A percentile compares a stretch with the other conserved stretches of the same genome.
phyloP scores from a whole-genome alignment of 1,140 invertebrate species.

The Nasonia giraulti region DNA sequence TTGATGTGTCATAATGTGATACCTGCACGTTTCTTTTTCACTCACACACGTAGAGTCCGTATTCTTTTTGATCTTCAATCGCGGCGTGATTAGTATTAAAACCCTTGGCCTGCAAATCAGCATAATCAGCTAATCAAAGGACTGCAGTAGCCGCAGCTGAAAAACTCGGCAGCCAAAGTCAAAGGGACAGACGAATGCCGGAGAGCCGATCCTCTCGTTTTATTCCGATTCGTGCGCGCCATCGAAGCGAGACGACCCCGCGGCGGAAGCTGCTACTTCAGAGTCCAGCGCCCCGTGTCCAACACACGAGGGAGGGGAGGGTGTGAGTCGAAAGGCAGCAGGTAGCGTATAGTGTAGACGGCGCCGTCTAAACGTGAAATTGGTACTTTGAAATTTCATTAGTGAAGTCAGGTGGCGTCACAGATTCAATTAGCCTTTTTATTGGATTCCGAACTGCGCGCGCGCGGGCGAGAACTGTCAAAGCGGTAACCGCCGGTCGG shows the following conservation, averaged over 20 bases:
- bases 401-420: conserved; percentile 74
- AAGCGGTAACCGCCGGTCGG: conserved; percentile 58
- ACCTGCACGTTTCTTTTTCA: not conserved
- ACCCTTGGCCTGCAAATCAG: too few relatives aligned
- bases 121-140: too few relatives aligned
- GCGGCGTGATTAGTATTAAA: too few relatives aligned
- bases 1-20: not conserved
- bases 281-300: conserved; percentile 22
- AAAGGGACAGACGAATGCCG: not conserved
- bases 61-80: too few relatives aligned
- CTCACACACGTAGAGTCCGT: not conserved
- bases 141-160: not conserved
- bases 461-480: conserved; percentile 65
- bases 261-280: conserved; percentile 14
- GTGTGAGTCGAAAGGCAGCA: not conserved
- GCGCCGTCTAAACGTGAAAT: conserved; percentile 71
- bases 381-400: conserved; percentile 75
- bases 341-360: conserved; percentile 31
- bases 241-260: conserved; percentile 53
- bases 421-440: conserved; percentile 75
- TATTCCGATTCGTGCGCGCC: conserved; percentile 60
- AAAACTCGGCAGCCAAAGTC: not conserved
- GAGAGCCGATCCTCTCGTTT: conserved; percentile 57
- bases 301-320: not conserved
- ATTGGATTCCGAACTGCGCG: conserved; percentile 73